phyloP scores from a whole-genome alignment of 2,113 vertebrate species.

The Circaetus cinerascens region DNA sequence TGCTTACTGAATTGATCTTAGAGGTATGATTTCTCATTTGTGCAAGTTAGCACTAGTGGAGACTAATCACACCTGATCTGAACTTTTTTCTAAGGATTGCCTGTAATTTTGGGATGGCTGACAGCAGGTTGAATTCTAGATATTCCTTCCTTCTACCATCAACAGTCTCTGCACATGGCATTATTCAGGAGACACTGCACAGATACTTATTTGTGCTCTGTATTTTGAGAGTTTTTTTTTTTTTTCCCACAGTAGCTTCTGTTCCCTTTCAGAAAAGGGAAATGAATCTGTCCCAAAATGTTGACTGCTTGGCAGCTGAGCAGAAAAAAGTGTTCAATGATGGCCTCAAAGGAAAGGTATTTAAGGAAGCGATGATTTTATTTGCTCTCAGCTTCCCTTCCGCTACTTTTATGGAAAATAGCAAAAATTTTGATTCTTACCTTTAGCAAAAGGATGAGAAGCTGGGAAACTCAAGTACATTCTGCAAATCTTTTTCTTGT shows the following conservation, averaged over 20 bases:
- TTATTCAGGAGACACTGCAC: background rate
- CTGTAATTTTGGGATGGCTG: background rate
- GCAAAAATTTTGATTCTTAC: background rate
- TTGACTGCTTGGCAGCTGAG: background rate
- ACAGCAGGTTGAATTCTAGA: background rate
- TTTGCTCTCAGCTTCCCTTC: background rate
- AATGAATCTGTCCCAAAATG: background rate
- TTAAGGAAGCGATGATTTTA: background rate
- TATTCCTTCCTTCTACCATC: background rate
- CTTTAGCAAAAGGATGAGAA: background rate
- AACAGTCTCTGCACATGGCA: background rate
- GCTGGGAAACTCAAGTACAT: background rate
- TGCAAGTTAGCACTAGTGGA: background rate
- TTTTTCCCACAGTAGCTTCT: background rate
- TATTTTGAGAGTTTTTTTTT: background rate
- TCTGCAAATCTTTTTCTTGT: background rate
- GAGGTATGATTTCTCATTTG: background rate
- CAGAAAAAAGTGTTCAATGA: background rate
- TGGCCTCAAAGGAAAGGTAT: slow-evolving; percentile 12
- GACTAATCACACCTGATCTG: background rate
- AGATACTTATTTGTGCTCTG: background rate
- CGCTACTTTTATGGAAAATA: background rate
- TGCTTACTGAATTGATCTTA: background rate
- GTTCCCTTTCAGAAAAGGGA: background rate
- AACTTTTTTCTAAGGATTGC: background rate